These are phyloP conservation scores for Macaria liturata DNA, from an alignment of 2,888 invertebrate species.

Conservation along the genomic window DNA sequence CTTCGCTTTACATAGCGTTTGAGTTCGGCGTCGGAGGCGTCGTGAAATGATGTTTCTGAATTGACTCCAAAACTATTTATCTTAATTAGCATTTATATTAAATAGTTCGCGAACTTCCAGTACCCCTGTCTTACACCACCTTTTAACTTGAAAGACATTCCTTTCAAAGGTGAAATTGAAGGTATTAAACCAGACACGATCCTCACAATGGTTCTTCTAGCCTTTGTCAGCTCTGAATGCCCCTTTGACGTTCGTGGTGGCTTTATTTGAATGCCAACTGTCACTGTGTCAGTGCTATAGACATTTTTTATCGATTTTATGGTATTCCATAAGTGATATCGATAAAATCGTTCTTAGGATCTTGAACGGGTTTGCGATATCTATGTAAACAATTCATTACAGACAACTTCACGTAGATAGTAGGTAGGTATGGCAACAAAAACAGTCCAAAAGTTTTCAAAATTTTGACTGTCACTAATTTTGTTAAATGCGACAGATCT, in stretches of 20 bases:
- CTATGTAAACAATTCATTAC: no score
- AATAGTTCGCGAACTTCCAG: conserved; percentile 2
- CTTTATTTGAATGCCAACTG: conserved; percentile 34
- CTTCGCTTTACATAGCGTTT: no score
- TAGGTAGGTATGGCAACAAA: no score
- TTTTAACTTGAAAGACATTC: conserved; percentile 50
- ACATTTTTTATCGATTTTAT: conserved; percentile 19
- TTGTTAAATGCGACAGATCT: no score
- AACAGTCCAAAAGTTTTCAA: no score
- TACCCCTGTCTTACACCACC: conserved; percentile 2
- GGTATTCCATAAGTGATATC: neutral
- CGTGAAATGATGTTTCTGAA: no score
- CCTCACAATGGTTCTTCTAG: conserved; percentile 61
- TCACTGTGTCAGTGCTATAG: conserved; percentile 18
- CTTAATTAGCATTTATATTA: no score
- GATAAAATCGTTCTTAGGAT: neutral
- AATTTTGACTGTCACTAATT: no score
- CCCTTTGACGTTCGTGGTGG: conserved; percentile 31
- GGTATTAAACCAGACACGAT: conserved; percentile 57
- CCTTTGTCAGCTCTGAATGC: conserved; percentile 55
- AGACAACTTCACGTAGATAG: no score
- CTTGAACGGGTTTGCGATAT: no score
- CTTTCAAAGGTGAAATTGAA: conserved; percentile 58
- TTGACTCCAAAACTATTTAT: no score
- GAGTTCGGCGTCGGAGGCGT: no score